phyloP scores from a whole-genome alignment of 2,888 invertebrate species.

The Chromoteleia sp. region DNA sequence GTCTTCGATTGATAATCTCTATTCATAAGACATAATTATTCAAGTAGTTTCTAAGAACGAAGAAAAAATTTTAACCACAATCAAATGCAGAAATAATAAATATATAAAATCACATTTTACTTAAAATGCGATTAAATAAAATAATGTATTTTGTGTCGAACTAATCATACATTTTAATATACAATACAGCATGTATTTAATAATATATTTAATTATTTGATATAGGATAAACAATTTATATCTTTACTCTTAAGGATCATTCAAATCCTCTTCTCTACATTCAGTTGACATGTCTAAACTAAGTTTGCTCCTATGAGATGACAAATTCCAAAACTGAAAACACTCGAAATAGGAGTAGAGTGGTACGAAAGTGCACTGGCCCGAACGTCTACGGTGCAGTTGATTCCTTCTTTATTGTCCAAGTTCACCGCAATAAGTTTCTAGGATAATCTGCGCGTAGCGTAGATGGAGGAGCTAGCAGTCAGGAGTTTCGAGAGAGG shows the following conservation, averaged over 20 bases:
- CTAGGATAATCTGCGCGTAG: constrained; percentile 80
- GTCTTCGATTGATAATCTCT: constrained; percentile 44
- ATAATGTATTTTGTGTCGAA: too few species aligned
- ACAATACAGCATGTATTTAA: too few species aligned
- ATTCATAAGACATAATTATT: constrained; percentile 48
- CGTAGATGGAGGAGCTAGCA: constrained; percentile 74
- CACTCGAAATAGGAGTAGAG: constrained; percentile 37
- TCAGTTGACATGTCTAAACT: too few species aligned
- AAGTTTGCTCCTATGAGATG: neutral
- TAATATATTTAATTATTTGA: too few species aligned
- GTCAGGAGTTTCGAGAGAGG: constrained; percentile 76
- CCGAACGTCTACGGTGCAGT: constrained; percentile 72
- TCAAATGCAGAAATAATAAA: constrained; percentile 15
- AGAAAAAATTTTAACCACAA: constrained; percentile 11
- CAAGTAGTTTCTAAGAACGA: constrained; percentile 39
- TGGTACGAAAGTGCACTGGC: constrained; percentile 50
- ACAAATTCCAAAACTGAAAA: constrained; percentile 29
- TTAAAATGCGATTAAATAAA: too few species aligned
- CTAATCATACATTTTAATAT: too few species aligned
- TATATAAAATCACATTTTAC: constrained; percentile 7
- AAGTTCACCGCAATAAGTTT: constrained; percentile 82
- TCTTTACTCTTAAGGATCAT: too few species aligned
- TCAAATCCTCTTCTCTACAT: too few species aligned
- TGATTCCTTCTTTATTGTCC: constrained; percentile 81
- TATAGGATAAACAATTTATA: too few species aligned